phyloP scores from a whole-genome alignment of 2,888 invertebrate genomes.

The Melipona bicolor region DNA sequence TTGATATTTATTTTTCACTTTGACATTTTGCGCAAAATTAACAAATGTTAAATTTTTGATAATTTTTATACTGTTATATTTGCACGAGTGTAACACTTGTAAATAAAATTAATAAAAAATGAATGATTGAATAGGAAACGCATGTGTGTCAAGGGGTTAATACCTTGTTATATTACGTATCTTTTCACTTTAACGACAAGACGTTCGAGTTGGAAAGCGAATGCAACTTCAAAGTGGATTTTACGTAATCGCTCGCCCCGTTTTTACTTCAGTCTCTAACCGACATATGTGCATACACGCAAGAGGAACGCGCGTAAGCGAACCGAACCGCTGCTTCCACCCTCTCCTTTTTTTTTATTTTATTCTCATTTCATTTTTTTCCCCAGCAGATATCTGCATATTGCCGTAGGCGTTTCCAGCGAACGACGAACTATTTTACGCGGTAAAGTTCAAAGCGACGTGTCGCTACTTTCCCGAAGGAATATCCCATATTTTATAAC shows the following conservation, averaged over 20 bases:
- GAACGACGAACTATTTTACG: not conserved
- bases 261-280: not conserved
- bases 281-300: too few species aligned
- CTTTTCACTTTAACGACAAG: not conserved
- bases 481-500: not conserved
- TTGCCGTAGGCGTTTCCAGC: not conserved
- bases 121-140: too few species aligned
- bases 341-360: not conserved
- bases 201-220: not conserved
- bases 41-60: too few species aligned
- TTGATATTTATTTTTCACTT: too few species aligned
- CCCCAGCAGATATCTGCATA: not conserved
- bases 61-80: too few species aligned
- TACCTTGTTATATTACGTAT: too few species aligned
- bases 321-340: not conserved
- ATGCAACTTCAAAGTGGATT: not conserved
- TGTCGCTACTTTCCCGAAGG: not conserved
- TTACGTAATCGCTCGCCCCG: not conserved
- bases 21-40: too few species aligned
- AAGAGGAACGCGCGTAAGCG: not conserved
- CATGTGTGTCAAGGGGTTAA: too few species aligned
- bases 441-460: slow-evolving; percentile 3
- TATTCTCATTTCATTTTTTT: not conserved
- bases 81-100: too few species aligned
- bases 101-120: too few species aligned